Evolutionary conservation across 2,888 invertebrate species (phyloP).

Genomic region (Cremastobaeus sp.): DNA sequence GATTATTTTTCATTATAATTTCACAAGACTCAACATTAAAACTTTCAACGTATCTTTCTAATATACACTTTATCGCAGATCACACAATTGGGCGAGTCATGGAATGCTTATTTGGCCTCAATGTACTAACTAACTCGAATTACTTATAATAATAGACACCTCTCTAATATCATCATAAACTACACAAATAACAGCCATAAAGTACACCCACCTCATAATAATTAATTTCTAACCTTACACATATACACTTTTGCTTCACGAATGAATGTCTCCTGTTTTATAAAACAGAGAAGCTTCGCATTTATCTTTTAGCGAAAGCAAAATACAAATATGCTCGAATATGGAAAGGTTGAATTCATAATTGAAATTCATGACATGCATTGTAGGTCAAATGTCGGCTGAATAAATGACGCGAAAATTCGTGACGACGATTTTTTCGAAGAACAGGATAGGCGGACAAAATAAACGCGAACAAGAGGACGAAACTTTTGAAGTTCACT

Average conservation of each 20-base stretch:
- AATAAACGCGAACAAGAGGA: background rate
- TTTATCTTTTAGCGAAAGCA: constrained; percentile 15
- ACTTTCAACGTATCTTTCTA: no score
- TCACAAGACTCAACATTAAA: no score
- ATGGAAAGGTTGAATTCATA: constrained; percentile 18
- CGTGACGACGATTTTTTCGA: background rate
- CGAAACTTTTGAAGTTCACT: constrained; percentile 5
- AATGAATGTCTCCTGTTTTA: constrained; percentile 26
- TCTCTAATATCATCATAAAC: no score
- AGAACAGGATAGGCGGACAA: background rate
- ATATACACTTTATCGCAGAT: no score
- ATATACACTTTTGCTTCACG: constrained; percentile 31
- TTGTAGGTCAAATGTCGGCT: background rate
- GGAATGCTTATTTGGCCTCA: no score
- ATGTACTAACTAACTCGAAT: no score
- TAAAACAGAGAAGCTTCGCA: constrained; percentile 2
- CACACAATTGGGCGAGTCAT: no score
- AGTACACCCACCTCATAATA: no score
- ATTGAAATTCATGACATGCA: constrained; percentile 15
- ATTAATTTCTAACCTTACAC: constrained; percentile 24
- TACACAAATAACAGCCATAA: no score
- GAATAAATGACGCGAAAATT: constrained; percentile 11
- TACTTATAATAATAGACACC: no score
- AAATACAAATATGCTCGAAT: constrained; percentile 17
- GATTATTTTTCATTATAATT: no score